These are phyloP conservation scores for Irena cyanogastra DNA, from an alignment of 2,113 vertebrate species.

Conservation along the genomic window DNA sequence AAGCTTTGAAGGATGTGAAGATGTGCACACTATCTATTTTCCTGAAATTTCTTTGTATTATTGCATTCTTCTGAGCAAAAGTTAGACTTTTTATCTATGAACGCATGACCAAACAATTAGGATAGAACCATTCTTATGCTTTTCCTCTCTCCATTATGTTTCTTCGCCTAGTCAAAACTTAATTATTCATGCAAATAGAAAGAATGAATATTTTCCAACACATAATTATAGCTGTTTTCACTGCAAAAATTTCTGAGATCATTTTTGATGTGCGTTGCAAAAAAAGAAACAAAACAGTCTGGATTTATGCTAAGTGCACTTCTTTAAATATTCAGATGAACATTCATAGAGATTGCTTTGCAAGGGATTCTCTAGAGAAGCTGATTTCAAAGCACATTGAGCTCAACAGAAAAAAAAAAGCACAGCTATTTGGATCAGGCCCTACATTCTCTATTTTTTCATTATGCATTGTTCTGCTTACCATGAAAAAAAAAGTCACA, in stretches of 20 bases:
- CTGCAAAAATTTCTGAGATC: not conserved
- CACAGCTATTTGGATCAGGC: not conserved
- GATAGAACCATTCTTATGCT: not conserved
- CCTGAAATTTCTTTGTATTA: not conserved
- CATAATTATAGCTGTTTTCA: not conserved
- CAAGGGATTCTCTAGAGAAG: not conserved
- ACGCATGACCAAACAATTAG: not conserved
- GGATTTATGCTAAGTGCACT: not conserved
- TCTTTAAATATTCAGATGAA: conserved; percentile 44
- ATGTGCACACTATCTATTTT: not conserved
- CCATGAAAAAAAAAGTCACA: not conserved
- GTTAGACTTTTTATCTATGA: not conserved
- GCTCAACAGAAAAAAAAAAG: not conserved
- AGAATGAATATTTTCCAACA: conserved; percentile 28
- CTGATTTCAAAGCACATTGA: not conserved
- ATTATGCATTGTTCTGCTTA: not conserved
- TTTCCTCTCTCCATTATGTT: not conserved
- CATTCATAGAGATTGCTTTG: not conserved
- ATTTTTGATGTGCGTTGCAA: not conserved
- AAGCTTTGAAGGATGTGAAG: not conserved
- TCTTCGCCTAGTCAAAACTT: not conserved
- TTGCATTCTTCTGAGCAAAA: not conserved
- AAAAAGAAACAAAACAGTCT: not conserved
- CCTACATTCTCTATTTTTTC: not conserved
- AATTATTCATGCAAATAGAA: conserved; percentile 28